phyloP scores from a whole-genome alignment of 2,113 vertebrate species.

The Chloebia gouldiae region DNA sequence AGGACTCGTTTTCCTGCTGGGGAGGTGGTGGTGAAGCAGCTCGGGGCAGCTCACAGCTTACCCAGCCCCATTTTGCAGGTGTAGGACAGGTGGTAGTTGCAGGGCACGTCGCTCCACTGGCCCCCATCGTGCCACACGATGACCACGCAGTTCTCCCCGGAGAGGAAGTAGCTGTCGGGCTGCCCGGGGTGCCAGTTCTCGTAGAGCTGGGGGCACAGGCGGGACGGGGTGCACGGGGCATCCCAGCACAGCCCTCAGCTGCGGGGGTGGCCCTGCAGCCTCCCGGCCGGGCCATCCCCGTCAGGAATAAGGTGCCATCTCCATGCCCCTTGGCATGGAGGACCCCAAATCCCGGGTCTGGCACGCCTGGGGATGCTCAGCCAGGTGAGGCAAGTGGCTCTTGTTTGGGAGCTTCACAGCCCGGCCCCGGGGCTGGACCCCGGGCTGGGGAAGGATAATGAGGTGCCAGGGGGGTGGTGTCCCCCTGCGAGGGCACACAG shows the following conservation, averaged over 20 bases:
- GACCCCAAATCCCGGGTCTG: background rate
- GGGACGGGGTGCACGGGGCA: background rate
- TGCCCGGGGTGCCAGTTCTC: constrained; percentile 93
- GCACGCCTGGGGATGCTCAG: background rate
- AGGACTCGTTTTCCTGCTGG: accelerated
- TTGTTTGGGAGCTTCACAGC: background rate
- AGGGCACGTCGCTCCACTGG: constrained; percentile 93
- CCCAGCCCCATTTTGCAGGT: constrained; percentile 94
- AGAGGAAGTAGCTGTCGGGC: constrained; percentile 97
- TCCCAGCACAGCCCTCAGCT: background rate
- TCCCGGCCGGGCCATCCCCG: background rate
- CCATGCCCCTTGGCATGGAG: accelerated
- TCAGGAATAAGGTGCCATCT: background rate
- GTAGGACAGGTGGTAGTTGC: constrained; percentile 96
- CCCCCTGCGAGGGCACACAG: accelerated
- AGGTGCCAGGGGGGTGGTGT: background rate
- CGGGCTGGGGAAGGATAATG: background rate
- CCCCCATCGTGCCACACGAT: constrained; percentile 92
- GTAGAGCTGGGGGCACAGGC: constrained; percentile 77
- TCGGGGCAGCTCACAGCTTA: constrained; percentile 36
- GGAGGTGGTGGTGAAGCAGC: background rate
- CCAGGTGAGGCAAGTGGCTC: accelerated
- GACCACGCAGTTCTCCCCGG: constrained; percentile 93
- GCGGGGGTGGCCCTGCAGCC: background rate
- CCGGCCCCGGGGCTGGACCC: background rate